phyloP scores from a whole-genome alignment of 2,113 vertebrate species.

The Pithys albifrons region DNA sequence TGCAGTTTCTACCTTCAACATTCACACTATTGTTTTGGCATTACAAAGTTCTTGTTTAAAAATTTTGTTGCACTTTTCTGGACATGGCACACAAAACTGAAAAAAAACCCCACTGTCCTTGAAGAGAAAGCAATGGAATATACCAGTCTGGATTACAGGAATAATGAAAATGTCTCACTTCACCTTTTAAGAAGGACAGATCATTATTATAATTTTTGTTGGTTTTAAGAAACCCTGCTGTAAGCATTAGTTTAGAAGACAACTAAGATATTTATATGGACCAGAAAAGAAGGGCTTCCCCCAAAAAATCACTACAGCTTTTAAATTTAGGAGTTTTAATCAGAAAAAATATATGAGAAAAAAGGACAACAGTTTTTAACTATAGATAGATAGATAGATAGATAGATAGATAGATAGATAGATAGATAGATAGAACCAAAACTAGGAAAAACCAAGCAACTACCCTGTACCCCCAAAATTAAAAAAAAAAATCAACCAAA shows the following conservation, averaged over 20 bases:
- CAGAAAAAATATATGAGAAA: no score
- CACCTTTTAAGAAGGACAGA: neutral
- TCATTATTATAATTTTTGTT: neutral
- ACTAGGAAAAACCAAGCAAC: no score
- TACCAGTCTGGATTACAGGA: neutral
- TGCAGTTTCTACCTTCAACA: neutral
- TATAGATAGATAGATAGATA: no score
- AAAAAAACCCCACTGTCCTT: neutral
- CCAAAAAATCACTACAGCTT: no score
- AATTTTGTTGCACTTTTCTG: neutral
- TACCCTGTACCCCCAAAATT: no score
- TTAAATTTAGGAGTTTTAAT: no score
- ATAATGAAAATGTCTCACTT: neutral
- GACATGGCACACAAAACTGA: neutral
- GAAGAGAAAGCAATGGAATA: neutral
- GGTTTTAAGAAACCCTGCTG: neutral
- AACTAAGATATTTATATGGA: no score
- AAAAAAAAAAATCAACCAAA: no score
- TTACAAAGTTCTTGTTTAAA: neutral
- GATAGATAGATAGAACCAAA: no score
- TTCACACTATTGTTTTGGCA: neutral
- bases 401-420: no score
- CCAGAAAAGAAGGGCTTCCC: no score
- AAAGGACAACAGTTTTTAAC: no score
- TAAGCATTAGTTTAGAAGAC: neutral